These are phyloP conservation scores for Lucilia sericata DNA, from an alignment of 1,140 invertebrate species.

Conservation along the genomic window DNA sequence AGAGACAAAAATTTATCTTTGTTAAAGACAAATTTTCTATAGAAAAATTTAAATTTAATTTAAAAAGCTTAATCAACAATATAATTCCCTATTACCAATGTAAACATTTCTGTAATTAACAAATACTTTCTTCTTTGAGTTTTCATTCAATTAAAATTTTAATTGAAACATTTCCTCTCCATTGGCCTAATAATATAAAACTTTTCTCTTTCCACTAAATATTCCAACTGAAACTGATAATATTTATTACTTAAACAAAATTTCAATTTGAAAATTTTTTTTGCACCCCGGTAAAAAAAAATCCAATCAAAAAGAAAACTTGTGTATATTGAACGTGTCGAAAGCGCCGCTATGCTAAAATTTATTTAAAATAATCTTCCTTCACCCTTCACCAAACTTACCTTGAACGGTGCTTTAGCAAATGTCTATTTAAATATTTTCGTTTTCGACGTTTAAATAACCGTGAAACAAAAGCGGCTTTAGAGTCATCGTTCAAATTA, in stretches of 20 bases:
- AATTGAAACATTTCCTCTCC: background rate
- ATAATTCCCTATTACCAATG: too few species aligned
- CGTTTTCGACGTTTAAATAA: conserved; percentile 20
- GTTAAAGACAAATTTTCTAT: too few species aligned
- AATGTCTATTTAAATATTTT: conserved; percentile 34
- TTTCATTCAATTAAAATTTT: background rate
- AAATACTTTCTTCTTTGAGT: background rate
- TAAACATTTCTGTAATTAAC: background rate
- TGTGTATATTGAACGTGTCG: too few species aligned
- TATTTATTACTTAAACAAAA: too few species aligned
- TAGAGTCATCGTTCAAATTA: background rate
- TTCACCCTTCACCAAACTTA: background rate
- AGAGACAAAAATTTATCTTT: too few species aligned
- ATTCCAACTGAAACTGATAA: background rate
- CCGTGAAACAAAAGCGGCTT: background rate
- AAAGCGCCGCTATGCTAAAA: too few species aligned
- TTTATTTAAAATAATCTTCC: too few species aligned
- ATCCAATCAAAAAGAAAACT: too few species aligned
- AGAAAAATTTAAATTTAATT: too few species aligned
- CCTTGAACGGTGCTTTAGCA: conserved; percentile 25
- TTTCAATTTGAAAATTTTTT: too few species aligned
- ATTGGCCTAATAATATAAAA: background rate
- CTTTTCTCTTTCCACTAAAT: background rate
- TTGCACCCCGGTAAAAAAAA: background rate
- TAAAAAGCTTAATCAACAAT: too few species aligned